phyloP scores from a whole-genome alignment of 2,797 vertebrate genomes.

The Poecilia gillii region DNA sequence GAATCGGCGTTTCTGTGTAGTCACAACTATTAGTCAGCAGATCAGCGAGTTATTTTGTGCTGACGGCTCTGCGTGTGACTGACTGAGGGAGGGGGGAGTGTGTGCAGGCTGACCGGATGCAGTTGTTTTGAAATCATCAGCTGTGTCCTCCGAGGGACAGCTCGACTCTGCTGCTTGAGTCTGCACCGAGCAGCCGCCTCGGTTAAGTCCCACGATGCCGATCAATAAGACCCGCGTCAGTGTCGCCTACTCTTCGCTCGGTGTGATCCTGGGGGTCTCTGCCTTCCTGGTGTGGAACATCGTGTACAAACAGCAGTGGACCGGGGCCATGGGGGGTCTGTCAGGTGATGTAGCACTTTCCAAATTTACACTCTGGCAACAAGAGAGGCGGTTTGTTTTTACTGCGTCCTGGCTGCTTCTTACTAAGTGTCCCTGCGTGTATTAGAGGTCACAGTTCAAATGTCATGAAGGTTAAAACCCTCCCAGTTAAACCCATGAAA shows the following conservation, averaged over 20 bases:
- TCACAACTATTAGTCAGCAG: slow-evolving; percentile 34
- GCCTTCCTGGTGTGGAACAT: slow-evolving; percentile 90
- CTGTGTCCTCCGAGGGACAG: background rate
- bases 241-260: slow-evolving; percentile 84
- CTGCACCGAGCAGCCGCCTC: background rate
- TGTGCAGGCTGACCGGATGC: slow-evolving; percentile 36
- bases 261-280: slow-evolving; percentile 83
- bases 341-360: slow-evolving; percentile 81
- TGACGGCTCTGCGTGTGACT: background rate
- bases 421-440: background rate
- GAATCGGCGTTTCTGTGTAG: background rate
- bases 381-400: background rate
- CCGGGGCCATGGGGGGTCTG: slow-evolving; percentile 90
- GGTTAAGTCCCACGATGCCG: slow-evolving; percentile 60
- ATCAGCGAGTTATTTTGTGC: background rate
- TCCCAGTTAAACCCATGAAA: background rate
- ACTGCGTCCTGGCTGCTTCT: background rate
- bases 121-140: slow-evolving; percentile 42
- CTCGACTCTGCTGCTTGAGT: background rate
- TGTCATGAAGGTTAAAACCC: background rate
- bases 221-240: slow-evolving; percentile 79
- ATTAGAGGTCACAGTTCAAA: background rate
- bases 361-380: background rate
- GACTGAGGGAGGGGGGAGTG: background rate
- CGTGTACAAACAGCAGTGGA: slow-evolving; percentile 86